Percentiles rank a stretch among this genome's conserved stretches.
Evolutionary conservation across 1,140 invertebrate species (phyloP).

Genomic region (Chlorops oryzae): DNA sequence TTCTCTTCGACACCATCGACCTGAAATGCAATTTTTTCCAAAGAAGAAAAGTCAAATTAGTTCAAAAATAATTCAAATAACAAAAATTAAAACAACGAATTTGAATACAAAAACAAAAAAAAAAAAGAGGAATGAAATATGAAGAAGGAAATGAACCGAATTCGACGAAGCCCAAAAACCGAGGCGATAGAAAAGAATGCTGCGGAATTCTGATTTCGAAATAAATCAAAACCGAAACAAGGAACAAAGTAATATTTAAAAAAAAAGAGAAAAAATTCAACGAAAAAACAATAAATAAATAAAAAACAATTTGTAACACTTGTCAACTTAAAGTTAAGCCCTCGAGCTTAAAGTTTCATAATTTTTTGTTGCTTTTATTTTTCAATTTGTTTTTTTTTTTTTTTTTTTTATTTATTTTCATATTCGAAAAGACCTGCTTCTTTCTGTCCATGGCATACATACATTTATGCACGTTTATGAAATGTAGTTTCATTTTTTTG

Average conservation of each 20-base stretch:
- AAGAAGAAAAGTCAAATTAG: slow-evolving; percentile 32
- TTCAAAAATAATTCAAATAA: too few relatives aligned
- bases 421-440: too few relatives aligned
- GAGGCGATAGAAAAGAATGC: too few relatives aligned
- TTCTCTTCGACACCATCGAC: slow-evolving; percentile 85
- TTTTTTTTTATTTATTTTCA: too few relatives aligned
- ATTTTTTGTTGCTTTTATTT: too few relatives aligned
- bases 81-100: slow-evolving; percentile 25
- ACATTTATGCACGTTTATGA: too few relatives aligned
- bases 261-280: neutral
- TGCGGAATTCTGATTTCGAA: too few relatives aligned
- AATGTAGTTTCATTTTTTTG: too few relatives aligned
- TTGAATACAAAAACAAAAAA: slow-evolving; percentile 8
- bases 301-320: slow-evolving; percentile 32
- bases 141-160: neutral
- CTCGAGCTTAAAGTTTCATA: slow-evolving; percentile 12
- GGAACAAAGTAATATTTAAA: neutral
- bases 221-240: too few relatives aligned
- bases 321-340: slow-evolving; percentile 38
- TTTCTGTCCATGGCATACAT: too few relatives aligned
- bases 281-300: neutral
- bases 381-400: too few relatives aligned
- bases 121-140: slow-evolving; percentile 11
- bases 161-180: slow-evolving; percentile 13
- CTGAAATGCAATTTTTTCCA: too few relatives aligned